phyloP scores from a whole-genome alignment of 2,888 invertebrate species.

The Ernsta delagoae region DNA sequence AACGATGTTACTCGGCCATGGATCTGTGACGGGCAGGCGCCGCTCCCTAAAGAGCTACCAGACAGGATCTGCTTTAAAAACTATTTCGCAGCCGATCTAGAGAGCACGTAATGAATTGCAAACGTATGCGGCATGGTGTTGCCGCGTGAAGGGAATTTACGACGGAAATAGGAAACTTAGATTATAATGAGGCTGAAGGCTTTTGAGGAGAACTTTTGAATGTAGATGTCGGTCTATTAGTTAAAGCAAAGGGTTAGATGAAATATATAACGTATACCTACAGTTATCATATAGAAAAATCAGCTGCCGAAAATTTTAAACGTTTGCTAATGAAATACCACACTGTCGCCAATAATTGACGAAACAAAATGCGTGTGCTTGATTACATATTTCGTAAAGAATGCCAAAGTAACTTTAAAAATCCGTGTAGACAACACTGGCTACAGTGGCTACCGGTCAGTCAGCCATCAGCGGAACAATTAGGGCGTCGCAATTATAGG shows the following conservation, averaged over 20 bases:
- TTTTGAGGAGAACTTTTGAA: too few relatives aligned
- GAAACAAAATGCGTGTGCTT: constrained; percentile 13
- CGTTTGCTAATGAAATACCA: constrained; percentile 16
- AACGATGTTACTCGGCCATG: constrained; percentile 64
- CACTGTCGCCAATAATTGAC: constrained; percentile 21
- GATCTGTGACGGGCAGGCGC: constrained; percentile 58
- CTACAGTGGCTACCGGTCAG: constrained; percentile 49
- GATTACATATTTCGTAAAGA: constrained; percentile 31
- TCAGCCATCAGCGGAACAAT: constrained; percentile 70
- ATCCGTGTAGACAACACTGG: constrained; percentile 29
- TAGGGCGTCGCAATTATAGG: constrained; percentile 80
- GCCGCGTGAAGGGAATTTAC: constrained; percentile 21
- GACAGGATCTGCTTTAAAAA: constrained; percentile 75
- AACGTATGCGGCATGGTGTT: constrained; percentile 56
- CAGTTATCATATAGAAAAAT: background rate
- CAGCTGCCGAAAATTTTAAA: background rate
- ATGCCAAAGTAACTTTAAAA: constrained; percentile 30
- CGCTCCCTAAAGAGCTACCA: constrained; percentile 40
- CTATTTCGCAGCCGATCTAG: constrained; percentile 70
- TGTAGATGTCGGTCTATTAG: too few relatives aligned
- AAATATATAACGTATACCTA: too few relatives aligned
- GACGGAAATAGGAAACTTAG: constrained; percentile 23
- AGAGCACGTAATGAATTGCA: constrained; percentile 69
- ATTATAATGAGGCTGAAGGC: constrained; percentile 12
- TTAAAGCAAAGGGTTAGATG: too few relatives aligned